Conservation (phyloP, 2,113 vertebrate species). For the Sceloporus tristichus region DNA sequence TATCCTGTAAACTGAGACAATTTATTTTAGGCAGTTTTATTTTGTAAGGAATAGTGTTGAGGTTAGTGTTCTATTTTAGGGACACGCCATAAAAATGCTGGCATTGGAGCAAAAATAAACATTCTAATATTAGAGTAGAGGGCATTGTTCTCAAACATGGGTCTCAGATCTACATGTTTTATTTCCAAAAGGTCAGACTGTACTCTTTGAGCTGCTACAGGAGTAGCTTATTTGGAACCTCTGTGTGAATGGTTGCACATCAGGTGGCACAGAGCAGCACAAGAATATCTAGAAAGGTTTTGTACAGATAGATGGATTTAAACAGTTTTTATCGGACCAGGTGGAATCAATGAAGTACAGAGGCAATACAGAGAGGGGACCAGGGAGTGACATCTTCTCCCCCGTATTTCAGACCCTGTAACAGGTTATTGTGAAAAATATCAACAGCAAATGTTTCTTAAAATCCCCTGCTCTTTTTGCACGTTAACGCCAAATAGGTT, state of each 20-base stretch:
- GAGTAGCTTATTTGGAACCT: neutral
- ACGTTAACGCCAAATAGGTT: neutral
- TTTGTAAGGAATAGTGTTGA: neutral
- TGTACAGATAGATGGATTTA: neutral
- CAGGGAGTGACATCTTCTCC: neutral
- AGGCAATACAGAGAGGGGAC: neutral
- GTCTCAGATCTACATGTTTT: neutral
- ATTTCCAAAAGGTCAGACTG: conserved; percentile 10
- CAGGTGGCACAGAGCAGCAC: neutral
- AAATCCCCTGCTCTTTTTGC: neutral
- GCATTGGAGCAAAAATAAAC: neutral
- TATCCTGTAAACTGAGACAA: neutral
- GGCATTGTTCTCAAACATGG: neutral
- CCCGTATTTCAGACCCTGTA: neutral
- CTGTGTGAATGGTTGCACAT: neutral
- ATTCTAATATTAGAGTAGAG: neutral
- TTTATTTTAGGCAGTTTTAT: neutral
- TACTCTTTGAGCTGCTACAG: neutral
- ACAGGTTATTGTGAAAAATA: neutral
- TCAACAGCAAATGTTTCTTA: neutral
- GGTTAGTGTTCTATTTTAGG: neutral
- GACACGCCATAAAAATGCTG: neutral
- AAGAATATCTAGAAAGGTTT: neutral
- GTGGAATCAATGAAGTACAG: neutral
- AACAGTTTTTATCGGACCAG: neutral